Evolutionary conservation across 2,113 vertebrate species (phyloP).

Genomic region (Micronisus gabar): DNA sequence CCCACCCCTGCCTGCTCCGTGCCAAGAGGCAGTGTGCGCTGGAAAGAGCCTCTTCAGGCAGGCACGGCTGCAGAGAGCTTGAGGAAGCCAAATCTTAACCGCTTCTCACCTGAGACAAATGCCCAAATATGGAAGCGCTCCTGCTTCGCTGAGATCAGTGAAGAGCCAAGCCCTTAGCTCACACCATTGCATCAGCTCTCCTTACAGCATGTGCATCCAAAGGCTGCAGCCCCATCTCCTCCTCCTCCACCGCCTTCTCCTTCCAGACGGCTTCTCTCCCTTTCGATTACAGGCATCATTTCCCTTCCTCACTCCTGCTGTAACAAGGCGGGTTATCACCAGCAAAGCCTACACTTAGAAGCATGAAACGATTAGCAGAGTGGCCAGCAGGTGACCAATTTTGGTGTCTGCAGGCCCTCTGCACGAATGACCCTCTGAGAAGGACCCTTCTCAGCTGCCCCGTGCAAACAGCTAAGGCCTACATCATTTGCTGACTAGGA

Average conservation of each 20-base stretch:
- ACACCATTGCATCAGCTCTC: not conserved
- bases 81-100: not conserved
- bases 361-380: not conserved
- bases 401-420: not conserved
- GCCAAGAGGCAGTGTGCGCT: fast-evolving
- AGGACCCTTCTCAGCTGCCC: not conserved
- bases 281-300: not conserved
- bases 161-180: not conserved
- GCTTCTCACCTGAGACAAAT: not conserved
- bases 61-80: not conserved
- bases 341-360: not conserved
- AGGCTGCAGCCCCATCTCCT: not conserved
- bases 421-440: fast-evolving
- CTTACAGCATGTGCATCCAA: fast-evolving
- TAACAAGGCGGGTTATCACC: not conserved
- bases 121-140: not conserved
- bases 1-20: fast-evolving
- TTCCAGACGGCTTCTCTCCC: not conserved
- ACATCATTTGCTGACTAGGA: not conserved
- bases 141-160: fast-evolving
- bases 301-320: not conserved
- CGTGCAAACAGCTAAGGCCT: not conserved
- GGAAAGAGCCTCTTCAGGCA: not conserved
- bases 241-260: not conserved
- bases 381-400: fast-evolving